Conservation (phyloP, 2,797 vertebrate genomes). For the Orestias chungarensis region DNA sequence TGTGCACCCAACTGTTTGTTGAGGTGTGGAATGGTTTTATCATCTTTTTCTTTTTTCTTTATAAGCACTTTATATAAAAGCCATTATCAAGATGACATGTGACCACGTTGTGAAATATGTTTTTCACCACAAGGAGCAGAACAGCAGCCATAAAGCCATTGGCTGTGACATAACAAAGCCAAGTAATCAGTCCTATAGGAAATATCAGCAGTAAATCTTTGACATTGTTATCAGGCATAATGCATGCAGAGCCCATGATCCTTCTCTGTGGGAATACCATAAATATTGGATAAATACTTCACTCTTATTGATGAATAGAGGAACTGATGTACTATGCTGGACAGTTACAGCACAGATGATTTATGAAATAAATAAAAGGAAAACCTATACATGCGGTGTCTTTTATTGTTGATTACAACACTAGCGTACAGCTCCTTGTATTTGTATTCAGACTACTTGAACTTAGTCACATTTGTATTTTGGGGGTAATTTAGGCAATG, state of each 20-base stretch:
- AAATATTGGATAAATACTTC: neutral
- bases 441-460: neutral
- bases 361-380: no score
- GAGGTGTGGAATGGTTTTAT: conserved; percentile 1
- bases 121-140: conserved; percentile 13
- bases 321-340: neutral
- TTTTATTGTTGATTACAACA: neutral
- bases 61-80: conserved; percentile 6
- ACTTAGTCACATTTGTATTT: neutral
- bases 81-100: conserved; percentile 19
- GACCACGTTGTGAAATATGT: neutral
- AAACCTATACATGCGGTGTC: neutral
- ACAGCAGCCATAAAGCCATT: conserved; percentile 2
- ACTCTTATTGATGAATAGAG: neutral
- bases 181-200: neutral
- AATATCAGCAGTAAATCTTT: neutral
- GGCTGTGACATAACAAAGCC: conserved; percentile 7
- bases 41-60: conserved; percentile 20
- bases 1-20: neutral
- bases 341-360: no score
- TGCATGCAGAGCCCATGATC: neutral
- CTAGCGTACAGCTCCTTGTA: neutral
- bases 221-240: conserved; percentile 2
- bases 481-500: neutral
- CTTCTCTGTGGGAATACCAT: conserved; percentile 7